These are phyloP conservation scores for Tyria jacobaeae DNA, from an alignment of 2,888 invertebrate genomes.

Conservation along the genomic window DNA sequence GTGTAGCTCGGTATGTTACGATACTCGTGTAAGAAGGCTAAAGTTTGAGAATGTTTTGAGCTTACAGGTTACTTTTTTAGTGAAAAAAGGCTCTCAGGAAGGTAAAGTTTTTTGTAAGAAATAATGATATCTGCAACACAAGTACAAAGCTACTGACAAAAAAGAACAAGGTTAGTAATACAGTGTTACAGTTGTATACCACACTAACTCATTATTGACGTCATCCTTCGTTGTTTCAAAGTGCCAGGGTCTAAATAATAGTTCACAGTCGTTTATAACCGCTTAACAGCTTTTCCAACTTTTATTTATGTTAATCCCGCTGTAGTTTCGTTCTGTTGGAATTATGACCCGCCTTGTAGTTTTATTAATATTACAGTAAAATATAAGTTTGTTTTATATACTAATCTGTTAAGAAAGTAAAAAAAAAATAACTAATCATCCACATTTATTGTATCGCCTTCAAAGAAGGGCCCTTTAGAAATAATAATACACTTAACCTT, in stretches of 20 bases:
- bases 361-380: neutral
- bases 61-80: no score
- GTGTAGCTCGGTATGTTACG: no score
- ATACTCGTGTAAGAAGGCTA: no score
- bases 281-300: neutral
- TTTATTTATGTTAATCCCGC: neutral
- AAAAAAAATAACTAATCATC: no score
- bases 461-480: no score
- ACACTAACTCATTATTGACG: slow-evolving; percentile 10
- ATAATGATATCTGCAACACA: neutral
- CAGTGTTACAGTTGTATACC: neutral
- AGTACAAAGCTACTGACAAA: neutral
- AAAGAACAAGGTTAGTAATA: neutral
- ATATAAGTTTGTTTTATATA: no score
- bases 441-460: no score
- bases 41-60: no score
- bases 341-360: neutral
- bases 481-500: no score
- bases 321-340: neutral
- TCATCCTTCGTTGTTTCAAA: neutral
- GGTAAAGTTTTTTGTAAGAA: neutral
- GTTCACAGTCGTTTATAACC: neutral
- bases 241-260: neutral
- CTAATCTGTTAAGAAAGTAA: no score
- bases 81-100: neutral